Conservation (phyloP, 2,113 vertebrate species). For the Diglossa brunneiventris region DNA sequence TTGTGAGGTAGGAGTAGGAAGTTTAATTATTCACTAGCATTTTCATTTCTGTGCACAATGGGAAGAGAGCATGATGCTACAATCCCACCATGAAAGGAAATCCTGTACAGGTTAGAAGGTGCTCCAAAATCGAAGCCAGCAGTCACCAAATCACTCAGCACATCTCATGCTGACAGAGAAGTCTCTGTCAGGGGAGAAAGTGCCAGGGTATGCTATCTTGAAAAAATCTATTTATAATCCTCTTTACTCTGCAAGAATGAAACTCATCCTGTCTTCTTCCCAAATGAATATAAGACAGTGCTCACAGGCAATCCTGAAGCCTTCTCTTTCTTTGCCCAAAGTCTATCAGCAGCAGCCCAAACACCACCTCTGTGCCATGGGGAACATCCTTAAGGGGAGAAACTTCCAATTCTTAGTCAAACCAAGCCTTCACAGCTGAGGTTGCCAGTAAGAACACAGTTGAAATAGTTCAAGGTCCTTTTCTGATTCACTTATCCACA, state of each 20-base stretch:
- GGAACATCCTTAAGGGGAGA: not conserved
- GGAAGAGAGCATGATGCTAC: not conserved
- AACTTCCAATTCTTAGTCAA: not conserved
- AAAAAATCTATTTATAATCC: not conserved
- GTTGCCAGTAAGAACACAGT: not conserved
- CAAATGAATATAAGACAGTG: not conserved
- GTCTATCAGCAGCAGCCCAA: not conserved
- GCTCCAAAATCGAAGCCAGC: not conserved
- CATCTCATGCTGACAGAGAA: not conserved
- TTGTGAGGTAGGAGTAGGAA: not conserved
- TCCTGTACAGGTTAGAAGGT: not conserved
- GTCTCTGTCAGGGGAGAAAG: not conserved
- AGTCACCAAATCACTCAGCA: not conserved
- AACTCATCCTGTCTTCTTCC: not conserved
- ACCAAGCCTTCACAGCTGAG: not conserved
- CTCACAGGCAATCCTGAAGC: not conserved
- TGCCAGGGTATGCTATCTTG: not conserved
- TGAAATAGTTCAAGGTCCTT: not conserved
- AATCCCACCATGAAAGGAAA: not conserved
- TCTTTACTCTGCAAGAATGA: not conserved
- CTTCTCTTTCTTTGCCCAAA: not conserved
- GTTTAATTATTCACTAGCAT: not conserved
- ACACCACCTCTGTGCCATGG: not conserved
- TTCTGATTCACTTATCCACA: not conserved
- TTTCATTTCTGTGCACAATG: not conserved